Evolutionary conservation across 2,113 vertebrate genomes (phyloP), one percentile per base, ranked within the genome.

Genomic region (Lycocorax pyrrhopterus): DNA sequence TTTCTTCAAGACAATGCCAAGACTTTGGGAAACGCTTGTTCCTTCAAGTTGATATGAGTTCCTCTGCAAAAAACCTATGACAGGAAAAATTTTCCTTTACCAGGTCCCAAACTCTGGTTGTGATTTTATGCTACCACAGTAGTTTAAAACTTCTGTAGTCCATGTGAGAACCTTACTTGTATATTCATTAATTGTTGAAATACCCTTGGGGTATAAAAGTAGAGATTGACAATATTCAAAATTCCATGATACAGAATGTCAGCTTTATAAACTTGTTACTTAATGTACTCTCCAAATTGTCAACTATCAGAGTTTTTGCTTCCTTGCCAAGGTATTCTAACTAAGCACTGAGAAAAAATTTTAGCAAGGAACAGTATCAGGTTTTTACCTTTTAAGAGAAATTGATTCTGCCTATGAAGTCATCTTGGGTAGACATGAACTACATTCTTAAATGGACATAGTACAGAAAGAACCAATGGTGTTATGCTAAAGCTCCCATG

Each of bases 171-270:
- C 21, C 37, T 78, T 79, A 33, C 37, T 75, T 2, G 0, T n/a
- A 44, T 53, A 83, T 53, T 69, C 51, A 44, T 81, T 95, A 91
- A 89, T 82, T 95, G 74, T 44, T 41, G 18, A 92, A 95, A 95
- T 89, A 79, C 62, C 77, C 32, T 84, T 35, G n/a, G 46, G 66
- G 22, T 69, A 82, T 66, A 78, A 87, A 92, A 91, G 66, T 49
- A 79, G 66, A 95, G 89, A 84, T 17, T 89, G 69, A 72, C 81
- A 79, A 41, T 78, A 76, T 93, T 84, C 74, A 89, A 76, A 84
- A 76, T 76, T 89, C 73, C 89, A 60, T 92, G 73, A 71, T 89
- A 64, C 12, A 81, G 43, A 39, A 87, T 66, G 63, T 84, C 93
- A 96, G 7, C 44, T 75, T 94, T 62, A 72, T 84, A 93, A 93